A percentile compares a stretch with the other conserved stretches of the same genome.
Conservation (phyloP, 1,140 invertebrate genomes). For the Amphibalanus amphitrite region DNA sequence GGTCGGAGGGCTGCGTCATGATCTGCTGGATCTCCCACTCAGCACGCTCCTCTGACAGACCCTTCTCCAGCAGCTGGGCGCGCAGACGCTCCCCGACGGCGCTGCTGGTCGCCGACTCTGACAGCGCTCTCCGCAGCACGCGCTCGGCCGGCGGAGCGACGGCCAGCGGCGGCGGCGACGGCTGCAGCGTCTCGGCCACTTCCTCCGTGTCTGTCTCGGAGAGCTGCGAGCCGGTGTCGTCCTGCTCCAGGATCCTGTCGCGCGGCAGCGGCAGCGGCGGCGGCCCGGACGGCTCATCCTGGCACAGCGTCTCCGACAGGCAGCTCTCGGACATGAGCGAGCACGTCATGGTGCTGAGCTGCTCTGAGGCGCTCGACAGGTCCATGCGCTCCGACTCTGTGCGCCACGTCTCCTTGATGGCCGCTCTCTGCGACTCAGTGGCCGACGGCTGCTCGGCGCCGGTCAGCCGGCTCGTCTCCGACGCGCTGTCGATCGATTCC, state of each 20-base stretch:
- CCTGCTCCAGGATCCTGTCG: not conserved
- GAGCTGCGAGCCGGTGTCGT: not conserved
- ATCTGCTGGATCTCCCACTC: slow-evolving; percentile 1
- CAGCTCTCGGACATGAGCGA: not conserved
- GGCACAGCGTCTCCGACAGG: not conserved
- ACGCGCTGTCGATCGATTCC: not conserved
- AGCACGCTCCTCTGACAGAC: not conserved
- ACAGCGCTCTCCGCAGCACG: not conserved
- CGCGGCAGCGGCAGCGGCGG: too few species aligned
- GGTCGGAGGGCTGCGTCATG: not conserved
- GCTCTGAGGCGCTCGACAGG: not conserved
- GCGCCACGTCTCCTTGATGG: not conserved
- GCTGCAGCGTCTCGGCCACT: not conserved
- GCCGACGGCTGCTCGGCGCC: not conserved
- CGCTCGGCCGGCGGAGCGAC: too few species aligned
- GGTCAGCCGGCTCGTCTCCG: not conserved
- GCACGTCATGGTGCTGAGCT: slow-evolving; percentile 1
- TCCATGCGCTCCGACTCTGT: not conserved
- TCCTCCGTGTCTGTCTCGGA: not conserved
- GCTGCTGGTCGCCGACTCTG: not conserved
- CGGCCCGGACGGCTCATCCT: not conserved
- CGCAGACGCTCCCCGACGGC: not conserved
- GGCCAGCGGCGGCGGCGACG: too few species aligned
- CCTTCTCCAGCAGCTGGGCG: not conserved
- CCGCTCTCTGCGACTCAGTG: not conserved